Evolutionary conservation across 1,140 invertebrate genomes (phyloP).

Genomic region (Megalopta genalis): DNA sequence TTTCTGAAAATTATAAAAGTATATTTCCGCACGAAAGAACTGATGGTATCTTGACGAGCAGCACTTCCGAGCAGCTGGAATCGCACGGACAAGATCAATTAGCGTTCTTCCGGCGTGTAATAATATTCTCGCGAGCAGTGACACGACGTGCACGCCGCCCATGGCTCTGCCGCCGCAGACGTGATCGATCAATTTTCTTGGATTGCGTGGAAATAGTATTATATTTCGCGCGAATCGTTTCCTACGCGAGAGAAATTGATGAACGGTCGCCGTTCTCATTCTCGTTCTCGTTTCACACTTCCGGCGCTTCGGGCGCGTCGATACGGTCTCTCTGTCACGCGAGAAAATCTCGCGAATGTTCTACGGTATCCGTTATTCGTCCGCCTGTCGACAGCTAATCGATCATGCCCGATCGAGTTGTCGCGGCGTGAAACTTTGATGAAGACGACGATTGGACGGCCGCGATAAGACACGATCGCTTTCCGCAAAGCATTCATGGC

Average conservation of each 20-base stretch:
- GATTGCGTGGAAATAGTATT: slow-evolving; percentile 41
- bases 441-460: not conserved
- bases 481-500: not conserved
- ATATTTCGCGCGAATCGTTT: not conserved
- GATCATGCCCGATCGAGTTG: not conserved
- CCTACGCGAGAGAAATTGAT: slow-evolving; percentile 16
- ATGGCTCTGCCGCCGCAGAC: not conserved
- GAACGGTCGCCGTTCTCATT: not conserved
- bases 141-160: not conserved
- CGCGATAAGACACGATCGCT: not conserved
- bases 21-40: too few species aligned
- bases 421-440: not conserved
- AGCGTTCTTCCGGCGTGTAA: not conserved
- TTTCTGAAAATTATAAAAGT: too few species aligned
- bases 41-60: too few species aligned
- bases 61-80: not conserved
- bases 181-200: slow-evolving; percentile 22
- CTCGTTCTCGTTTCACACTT: not conserved
- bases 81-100: not conserved
- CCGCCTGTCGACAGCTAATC: not conserved
- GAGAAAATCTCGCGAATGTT: not conserved
- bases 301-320: slow-evolving; percentile 1
- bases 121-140: not conserved
- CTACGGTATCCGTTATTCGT: not conserved
- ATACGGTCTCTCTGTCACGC: slow-evolving; percentile 13